These are phyloP conservation scores for Diabrotica undecimpunctata DNA, from an alignment of 1,140 invertebrate genomes.

Conservation along the genomic window DNA sequence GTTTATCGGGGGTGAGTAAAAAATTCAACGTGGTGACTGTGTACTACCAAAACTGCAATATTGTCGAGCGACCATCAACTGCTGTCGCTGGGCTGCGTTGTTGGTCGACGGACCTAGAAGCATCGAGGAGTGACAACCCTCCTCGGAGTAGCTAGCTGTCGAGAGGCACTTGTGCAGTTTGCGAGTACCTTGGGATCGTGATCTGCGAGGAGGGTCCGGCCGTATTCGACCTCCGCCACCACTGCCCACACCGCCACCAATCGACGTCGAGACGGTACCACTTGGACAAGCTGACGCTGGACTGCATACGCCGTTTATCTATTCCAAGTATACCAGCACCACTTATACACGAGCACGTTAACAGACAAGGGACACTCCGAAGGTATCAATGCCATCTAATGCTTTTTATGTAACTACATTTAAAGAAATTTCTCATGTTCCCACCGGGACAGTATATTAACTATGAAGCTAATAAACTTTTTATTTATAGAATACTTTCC, in stretches of 20 bases:
- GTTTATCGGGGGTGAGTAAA: neutral
- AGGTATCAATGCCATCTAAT: slow-evolving; percentile 10
- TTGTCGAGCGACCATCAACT: slow-evolving; percentile 75
- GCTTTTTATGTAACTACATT: neutral
- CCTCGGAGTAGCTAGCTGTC: slow-evolving; percentile 71
- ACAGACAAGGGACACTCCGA: slow-evolving; percentile 8
- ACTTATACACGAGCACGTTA: slow-evolving; percentile 22
- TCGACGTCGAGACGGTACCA: slow-evolving; percentile 43
- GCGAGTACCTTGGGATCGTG: slow-evolving; percentile 86
- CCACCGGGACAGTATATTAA: too few relatives aligned
- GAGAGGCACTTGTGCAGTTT: slow-evolving; percentile 83
- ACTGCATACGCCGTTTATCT: slow-evolving; percentile 48
- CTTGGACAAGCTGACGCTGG: slow-evolving; percentile 32
- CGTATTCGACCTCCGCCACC: slow-evolving; percentile 34
- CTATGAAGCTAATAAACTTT: too few relatives aligned
- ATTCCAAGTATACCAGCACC: slow-evolving; percentile 23
- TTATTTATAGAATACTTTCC: too few relatives aligned
- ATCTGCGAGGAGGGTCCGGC: slow-evolving; percentile 56
- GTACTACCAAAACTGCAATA: slow-evolving; percentile 93
- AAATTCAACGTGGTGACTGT: slow-evolving; percentile 53
- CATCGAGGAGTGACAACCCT: slow-evolving; percentile 46
- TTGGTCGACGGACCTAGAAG: slow-evolving; percentile 40
- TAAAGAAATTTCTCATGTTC: too few relatives aligned
- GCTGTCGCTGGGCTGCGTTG: slow-evolving; percentile 49
- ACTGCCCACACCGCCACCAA: neutral